Evolutionary conservation across 2,113 vertebrate genomes (phyloP), one percentile per base, ranked within the genome.

Genomic region (Ammodytes dubius): DNA sequence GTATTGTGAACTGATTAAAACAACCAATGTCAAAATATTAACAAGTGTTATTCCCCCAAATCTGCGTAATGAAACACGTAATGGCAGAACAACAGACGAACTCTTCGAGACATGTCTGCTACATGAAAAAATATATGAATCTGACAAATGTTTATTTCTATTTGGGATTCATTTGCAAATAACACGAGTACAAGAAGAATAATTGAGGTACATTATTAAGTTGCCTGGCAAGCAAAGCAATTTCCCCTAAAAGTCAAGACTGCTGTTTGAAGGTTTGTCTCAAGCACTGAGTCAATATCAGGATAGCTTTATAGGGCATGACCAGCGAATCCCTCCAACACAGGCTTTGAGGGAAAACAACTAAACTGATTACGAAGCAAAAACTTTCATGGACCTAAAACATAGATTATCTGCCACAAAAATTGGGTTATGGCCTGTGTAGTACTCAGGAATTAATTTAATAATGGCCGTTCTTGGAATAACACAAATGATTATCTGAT

Each of bases 291-390:
- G 19, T 83, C 64, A 61, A 15, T 71, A 71, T 61, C 39, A 53
- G 72, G 72, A 4, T 14, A 45, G 5, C 61, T 78, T 68, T 75
- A 89, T 74, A 68, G 70, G 80, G 77, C 43, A 49, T 65, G 68
- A 82, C 73, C 39, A 19, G 3, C 37, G 58, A 73, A 75, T 81
- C 69, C 17, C 14, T 70, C 27, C 7, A 77, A 64, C 79, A 65
- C 2, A 57, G 52, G 81, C 56, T 79, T 73, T 82, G 53, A 42
- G 42, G 61, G 27, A 46, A 71, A 86, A 85, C 77, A 78, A 46
- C n/a, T n/a, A 40, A 84, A 67, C 4, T 8, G 46, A 81, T 77
- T 66, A 74, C 64, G 6, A 45, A 63, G 65, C 12, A 63, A 74
- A 75, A 74, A 75, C 11, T 58, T 68, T 40, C 5, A 68, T 27